These are phyloP conservation scores for Embidobia sp. DNA, from an alignment of 2,888 invertebrate genomes.

Conservation along the genomic window DNA sequence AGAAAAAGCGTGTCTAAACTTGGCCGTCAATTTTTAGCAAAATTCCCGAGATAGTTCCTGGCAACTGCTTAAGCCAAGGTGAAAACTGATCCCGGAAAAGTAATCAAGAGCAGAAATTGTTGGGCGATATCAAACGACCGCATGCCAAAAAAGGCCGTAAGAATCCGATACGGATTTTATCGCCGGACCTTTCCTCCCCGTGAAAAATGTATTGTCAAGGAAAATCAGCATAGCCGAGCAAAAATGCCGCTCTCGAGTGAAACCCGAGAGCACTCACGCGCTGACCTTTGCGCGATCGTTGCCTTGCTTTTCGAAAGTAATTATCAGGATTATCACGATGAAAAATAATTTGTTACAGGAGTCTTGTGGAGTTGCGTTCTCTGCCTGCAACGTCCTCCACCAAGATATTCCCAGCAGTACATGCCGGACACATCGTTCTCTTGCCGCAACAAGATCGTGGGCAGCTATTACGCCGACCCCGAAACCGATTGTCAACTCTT, in stretches of 20 bases:
- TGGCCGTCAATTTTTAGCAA: no score
- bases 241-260: conserved; percentile 27
- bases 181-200: not conserved
- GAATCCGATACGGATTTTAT: conserved; percentile 22
- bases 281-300: conserved; percentile 46
- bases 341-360: conserved; percentile 67
- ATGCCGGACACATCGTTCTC: conserved; percentile 86
- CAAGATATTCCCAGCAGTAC: conserved; percentile 82
- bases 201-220: conserved; percentile 38
- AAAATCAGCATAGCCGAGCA: conserved; percentile 8
- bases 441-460: conserved; percentile 92
- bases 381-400: conserved; percentile 80
- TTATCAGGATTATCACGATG: conserved; percentile 24
- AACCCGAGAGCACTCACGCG: conserved; percentile 21
- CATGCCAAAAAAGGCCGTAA: conserved; percentile 7
- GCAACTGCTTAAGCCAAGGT: no score
- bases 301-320: conserved; percentile 1
- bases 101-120: not conserved
- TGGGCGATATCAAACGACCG: not conserved
- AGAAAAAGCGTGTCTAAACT: no score
- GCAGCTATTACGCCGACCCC: conserved; percentile 93
- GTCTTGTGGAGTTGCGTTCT: conserved; percentile 74
- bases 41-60: no score
- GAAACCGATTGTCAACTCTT: conserved; percentile 95
- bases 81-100: not conserved